Conservation (phyloP, 2,113 vertebrate genomes). For the Takifugu bimaculatus region DNA sequence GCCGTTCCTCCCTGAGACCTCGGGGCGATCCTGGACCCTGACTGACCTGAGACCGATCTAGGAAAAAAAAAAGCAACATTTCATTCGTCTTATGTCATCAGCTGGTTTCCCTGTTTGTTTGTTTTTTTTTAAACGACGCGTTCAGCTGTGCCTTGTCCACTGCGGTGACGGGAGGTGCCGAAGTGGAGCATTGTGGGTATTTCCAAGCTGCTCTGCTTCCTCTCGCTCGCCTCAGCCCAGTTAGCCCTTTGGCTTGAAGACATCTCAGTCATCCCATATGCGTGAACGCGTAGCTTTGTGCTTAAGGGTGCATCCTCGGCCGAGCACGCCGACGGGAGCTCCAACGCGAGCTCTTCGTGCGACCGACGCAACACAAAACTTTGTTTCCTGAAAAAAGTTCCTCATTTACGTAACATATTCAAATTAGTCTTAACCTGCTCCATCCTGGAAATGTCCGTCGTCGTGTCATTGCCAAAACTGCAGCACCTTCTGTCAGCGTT, state of each 20-base stretch:
- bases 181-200: conserved; percentile 41
- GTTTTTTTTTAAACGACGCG: conserved; percentile 22
- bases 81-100: conserved; percentile 28
- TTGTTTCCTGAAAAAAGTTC: not conserved
- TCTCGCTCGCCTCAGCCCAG: conserved; percentile 42
- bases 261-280: conserved; percentile 30
- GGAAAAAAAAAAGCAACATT: conserved; percentile 22
- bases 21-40: conserved; percentile 31
- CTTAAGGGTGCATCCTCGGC: conserved; percentile 7
- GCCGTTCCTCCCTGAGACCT: conserved; percentile 33
- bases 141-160: conserved; percentile 68
- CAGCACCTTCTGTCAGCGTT: conserved; percentile 27
- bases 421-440: conserved; percentile 5
- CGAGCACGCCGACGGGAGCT: not conserved
- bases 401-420: not conserved
- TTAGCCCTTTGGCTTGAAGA: conserved; percentile 35
- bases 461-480: conserved; percentile 22
- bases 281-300: conserved; percentile 18
- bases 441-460: conserved; percentile 8
- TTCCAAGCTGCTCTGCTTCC: conserved; percentile 25
- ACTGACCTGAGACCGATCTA: conserved; percentile 35
- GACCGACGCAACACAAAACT: not conserved
- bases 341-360: conserved; percentile 8
- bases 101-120: conserved; percentile 16
- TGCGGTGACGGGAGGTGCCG: conserved; percentile 41